Evolutionary conservation across 2,113 vertebrate genomes (phyloP).

Genomic region (Taxidea taxus): DNA sequence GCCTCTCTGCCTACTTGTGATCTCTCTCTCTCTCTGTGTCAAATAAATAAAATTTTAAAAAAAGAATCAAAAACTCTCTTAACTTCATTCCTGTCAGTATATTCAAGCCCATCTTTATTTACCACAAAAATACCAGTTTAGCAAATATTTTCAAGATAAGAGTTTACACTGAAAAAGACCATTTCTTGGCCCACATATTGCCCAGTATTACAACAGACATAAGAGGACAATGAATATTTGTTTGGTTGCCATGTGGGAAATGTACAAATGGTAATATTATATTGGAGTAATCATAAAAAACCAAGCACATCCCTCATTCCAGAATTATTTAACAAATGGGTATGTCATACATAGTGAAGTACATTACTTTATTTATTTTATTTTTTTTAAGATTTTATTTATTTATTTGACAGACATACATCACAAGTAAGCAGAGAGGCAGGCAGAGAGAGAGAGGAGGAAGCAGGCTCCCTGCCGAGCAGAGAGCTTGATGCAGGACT

Average conservation of each 20-base stretch:
- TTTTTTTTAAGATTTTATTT: too few species aligned
- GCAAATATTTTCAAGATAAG: conserved; percentile 10
- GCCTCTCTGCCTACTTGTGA: too few species aligned
- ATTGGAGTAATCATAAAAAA: conserved; percentile 3
- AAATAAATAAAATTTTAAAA: too few species aligned
- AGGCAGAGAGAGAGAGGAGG: too few species aligned
- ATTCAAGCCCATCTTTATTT: conserved; percentile 19
- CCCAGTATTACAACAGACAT: neutral
- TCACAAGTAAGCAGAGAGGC: too few species aligned
- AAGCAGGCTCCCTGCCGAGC: too few species aligned
- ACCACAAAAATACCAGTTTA: neutral
- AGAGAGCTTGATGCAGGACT: too few species aligned
- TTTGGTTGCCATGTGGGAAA: neutral
- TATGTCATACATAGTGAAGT: neutral
- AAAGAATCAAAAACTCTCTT: neutral
- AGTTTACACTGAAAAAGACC: neutral
- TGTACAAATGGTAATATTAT: neutral
- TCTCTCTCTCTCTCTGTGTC: too few species aligned
- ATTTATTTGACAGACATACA: too few species aligned
- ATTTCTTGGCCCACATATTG: neutral
- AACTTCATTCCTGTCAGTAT: conserved; percentile 26
- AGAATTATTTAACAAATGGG: conserved; percentile 27
- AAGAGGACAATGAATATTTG: neutral
- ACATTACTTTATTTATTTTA: neutral
- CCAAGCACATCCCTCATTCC: neutral